These are phyloP conservation scores for Anagrus nilaparvatae DNA, from an alignment of 1,140 invertebrate species.

Conservation along the genomic window DNA sequence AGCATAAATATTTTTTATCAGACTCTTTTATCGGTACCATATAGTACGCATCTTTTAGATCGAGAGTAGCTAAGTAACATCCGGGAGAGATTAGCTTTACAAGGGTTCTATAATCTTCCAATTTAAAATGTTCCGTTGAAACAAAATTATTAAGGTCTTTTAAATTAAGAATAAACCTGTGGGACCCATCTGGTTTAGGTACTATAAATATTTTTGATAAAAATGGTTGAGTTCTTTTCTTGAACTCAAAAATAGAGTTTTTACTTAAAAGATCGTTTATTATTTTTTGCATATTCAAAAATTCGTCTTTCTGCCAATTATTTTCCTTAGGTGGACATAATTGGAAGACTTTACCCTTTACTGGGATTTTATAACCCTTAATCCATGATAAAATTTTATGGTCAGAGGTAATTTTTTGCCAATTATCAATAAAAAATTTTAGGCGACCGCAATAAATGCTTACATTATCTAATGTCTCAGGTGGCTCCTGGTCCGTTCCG, in stretches of 20 bases:
- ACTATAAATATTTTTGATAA: too few species aligned
- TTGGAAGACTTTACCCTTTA: neutral
- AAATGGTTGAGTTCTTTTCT: too few species aligned
- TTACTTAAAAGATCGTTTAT: neutral
- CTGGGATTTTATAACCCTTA: constrained; percentile 10
- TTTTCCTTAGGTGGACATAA: neutral
- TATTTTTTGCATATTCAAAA: neutral
- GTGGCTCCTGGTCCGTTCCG: neutral
- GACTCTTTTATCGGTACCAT: neutral
- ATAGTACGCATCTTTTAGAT: constrained; percentile 10
- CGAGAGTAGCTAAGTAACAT: neutral
- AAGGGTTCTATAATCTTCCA: constrained; percentile 8
- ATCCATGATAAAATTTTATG: constrained; percentile 11
- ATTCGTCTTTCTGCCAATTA: neutral
- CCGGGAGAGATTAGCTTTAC: neutral
- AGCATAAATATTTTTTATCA: constrained; percentile 1
- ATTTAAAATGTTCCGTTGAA: constrained; percentile 4
- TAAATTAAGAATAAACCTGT: constrained; percentile 11
- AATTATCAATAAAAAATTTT: constrained; percentile 6
- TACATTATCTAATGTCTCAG: neutral
- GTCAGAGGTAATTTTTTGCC: constrained; percentile 13
- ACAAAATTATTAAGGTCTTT: constrained; percentile 6
- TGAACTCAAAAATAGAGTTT: too few species aligned
- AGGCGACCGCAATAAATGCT: constrained; percentile 8
- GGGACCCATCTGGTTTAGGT: constrained; percentile 1